A percentile compares a stretch with the other conserved stretches of the same genome.
Evolutionary conservation across 2,113 vertebrate genomes (phyloP).

Genomic region (Tor tambroides): DNA sequence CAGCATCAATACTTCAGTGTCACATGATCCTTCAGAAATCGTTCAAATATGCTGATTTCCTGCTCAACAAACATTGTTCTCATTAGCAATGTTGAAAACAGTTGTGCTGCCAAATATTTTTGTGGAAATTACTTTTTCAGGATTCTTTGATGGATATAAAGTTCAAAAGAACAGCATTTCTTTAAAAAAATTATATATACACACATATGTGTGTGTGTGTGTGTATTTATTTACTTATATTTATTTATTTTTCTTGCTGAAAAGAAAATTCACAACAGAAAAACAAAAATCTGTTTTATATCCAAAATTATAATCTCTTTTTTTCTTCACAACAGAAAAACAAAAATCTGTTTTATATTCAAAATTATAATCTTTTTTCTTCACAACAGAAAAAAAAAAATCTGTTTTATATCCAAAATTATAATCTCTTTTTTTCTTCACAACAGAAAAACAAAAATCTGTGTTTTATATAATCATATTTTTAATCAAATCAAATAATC

Average conservation of each 20-base stretch:
- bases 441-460: too few relatives aligned
- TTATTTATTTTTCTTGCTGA: too few relatives aligned
- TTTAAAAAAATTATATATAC: too few relatives aligned
- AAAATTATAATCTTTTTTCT: too few relatives aligned
- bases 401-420: not conserved
- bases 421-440: not conserved
- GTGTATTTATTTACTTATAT: too few relatives aligned
- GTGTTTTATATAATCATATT: too few relatives aligned
- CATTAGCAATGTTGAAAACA: not conserved
- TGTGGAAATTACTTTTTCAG: not conserved
- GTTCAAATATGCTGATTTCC: not conserved
- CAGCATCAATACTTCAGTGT: not conserved
- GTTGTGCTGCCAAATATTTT: not conserved
- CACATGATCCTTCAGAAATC: not conserved
- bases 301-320: not conserved
- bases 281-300: not conserved
- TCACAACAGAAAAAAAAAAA: not conserved
- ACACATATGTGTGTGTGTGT: too few relatives aligned
- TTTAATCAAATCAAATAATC: too few relatives aligned
- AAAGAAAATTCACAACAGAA: not conserved
- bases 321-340: not conserved
- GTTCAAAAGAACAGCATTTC: not conserved
- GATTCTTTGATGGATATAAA: not conserved
- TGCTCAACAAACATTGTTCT: not conserved
- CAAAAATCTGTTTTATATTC: too few relatives aligned